phyloP scores from a whole-genome alignment of 2,113 vertebrate genomes.

The Thalassoma bifasciatum region DNA sequence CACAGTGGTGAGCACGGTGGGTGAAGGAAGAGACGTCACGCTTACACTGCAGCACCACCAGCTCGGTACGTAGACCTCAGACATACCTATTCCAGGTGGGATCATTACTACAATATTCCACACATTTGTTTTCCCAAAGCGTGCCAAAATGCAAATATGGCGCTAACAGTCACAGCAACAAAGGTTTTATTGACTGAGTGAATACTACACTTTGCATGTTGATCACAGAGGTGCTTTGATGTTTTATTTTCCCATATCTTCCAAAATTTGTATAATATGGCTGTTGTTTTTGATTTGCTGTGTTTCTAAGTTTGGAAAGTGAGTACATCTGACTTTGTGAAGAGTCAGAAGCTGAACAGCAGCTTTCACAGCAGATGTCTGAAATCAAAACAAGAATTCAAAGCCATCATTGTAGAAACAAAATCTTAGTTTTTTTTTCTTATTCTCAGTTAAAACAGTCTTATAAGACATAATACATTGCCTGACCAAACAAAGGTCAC shows the following conservation, averaged over 20 bases:
- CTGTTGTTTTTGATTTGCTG: neutral
- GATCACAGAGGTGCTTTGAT: neutral
- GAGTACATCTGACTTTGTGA: too few relatives aligned
- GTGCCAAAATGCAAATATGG: constrained; percentile 23
- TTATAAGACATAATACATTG: too few relatives aligned
- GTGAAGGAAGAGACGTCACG: constrained; percentile 60
- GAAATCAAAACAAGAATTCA: neutral
- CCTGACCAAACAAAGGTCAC: too few relatives aligned
- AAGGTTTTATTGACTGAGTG: neutral
- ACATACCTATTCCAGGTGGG: too few relatives aligned
- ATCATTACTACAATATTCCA: neutral
- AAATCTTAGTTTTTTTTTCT: too few relatives aligned
- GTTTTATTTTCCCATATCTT: neutral
- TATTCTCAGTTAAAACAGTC: too few relatives aligned
- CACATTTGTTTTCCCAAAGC: neutral
- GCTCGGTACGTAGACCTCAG: constrained; percentile 64
- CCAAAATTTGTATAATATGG: too few relatives aligned
- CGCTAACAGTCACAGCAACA: neutral
- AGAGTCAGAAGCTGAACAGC: constrained; percentile 4
- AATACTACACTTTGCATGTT: neutral
- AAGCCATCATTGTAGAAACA: too few relatives aligned
- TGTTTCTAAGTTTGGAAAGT: neutral
- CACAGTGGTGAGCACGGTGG: constrained; percentile 76
- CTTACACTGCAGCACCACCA: constrained; percentile 79
- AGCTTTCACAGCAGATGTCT: too few relatives aligned